These are phyloP conservation scores for Celastrina argiolus DNA, from an alignment of 2,888 invertebrate species.

Conservation along the genomic window DNA sequence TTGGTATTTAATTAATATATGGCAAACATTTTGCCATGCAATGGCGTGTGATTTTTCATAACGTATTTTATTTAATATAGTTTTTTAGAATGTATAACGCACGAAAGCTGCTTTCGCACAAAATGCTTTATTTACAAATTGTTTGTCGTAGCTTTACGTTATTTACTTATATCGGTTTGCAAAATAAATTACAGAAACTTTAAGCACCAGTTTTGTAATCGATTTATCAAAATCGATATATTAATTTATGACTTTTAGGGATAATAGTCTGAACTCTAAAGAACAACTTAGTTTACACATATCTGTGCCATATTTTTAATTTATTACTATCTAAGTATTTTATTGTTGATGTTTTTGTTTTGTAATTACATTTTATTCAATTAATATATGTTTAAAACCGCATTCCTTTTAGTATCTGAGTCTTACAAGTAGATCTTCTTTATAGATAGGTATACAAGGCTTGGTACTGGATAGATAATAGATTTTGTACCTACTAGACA, in stretches of 20 bases:
- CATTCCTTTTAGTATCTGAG: background rate
- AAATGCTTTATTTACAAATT: background rate
- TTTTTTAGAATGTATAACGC: background rate
- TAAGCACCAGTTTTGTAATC: too few species aligned
- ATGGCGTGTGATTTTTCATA: too few species aligned
- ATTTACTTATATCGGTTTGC: too few species aligned
- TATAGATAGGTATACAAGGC: background rate
- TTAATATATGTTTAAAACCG: background rate
- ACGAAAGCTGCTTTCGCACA: constrained; percentile 1
- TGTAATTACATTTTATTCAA: background rate
- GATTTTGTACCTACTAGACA: constrained; percentile 34
- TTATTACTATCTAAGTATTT: constrained; percentile 10
- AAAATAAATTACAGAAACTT: too few species aligned
- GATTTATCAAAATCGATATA: too few species aligned
- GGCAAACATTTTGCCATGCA: too few species aligned
- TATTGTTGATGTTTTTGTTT: background rate
- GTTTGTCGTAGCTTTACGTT: background rate
- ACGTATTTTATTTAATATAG: too few species aligned
- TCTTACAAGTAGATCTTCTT: background rate
- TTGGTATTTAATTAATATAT: too few species aligned
- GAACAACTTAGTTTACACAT: background rate
- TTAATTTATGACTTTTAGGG: background rate
- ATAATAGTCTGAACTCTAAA: background rate
- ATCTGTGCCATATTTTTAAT: background rate
- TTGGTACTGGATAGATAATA: constrained; percentile 23